These are phyloP conservation scores for Chloroceryle amazona DNA, from an alignment of 2,797 vertebrate genomes.

Conservation along the genomic window DNA sequence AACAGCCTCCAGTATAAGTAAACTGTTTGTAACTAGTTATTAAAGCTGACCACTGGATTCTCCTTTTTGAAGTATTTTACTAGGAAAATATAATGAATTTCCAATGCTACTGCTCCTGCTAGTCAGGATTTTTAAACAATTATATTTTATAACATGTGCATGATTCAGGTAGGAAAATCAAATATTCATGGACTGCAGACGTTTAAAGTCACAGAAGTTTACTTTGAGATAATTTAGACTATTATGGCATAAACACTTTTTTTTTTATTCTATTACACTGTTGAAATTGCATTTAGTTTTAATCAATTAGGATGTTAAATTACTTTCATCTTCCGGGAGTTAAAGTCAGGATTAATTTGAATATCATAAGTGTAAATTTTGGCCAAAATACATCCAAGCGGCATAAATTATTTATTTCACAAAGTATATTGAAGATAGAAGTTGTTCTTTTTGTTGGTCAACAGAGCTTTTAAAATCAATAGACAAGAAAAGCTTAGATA, in stretches of 20 bases:
- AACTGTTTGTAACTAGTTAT: not conserved
- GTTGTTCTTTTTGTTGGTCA: slow-evolving; percentile 6
- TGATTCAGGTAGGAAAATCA: slow-evolving; percentile 1
- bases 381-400: not conserved
- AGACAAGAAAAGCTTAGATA: not conserved
- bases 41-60: not conserved
- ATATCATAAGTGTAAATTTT: slow-evolving; percentile 25
- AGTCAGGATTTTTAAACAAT: slow-evolving; percentile 20
- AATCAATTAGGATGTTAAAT: not conserved
- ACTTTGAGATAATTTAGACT: slow-evolving; percentile 12
- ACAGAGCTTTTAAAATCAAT: slow-evolving; percentile 39
- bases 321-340: slow-evolving; percentile 3
- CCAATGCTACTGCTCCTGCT: not conserved
- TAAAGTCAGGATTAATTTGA: not conserved
- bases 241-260: not conserved
- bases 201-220: not conserved
- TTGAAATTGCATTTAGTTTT: not conserved
- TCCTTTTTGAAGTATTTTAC: not conserved
- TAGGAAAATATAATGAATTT: not conserved
- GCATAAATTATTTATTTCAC: not conserved
- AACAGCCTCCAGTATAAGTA: not conserved
- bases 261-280: not conserved
- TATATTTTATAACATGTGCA: not conserved
- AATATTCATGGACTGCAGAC: not conserved
- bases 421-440: not conserved